These are phyloP conservation scores for Pterophyllum scalare DNA, from an alignment of 2,113 vertebrate genomes.

Conservation along the genomic window DNA sequence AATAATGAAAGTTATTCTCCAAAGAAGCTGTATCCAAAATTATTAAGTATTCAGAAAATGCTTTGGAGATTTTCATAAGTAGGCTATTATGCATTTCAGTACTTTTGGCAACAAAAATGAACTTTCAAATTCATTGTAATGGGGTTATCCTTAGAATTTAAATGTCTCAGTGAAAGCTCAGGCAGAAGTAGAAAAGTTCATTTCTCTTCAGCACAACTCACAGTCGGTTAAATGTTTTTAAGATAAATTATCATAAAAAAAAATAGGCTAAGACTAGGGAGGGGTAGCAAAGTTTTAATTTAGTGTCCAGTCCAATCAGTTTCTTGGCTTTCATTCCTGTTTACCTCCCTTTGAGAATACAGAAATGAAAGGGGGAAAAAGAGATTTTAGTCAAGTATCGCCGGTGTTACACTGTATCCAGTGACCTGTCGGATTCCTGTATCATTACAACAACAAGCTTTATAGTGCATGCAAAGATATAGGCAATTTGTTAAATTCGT, in stretches of 20 bases:
- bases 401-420: not conserved
- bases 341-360: not conserved
- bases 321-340: slow-evolving; percentile 2
- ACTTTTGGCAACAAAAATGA: not conserved
- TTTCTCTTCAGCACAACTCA: not conserved
- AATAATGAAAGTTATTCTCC: not conserved
- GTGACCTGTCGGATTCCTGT: not conserved
- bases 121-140: not conserved
- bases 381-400: not conserved
- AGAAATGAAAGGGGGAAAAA: rapidly evolving
- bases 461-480: not conserved
- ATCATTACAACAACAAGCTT: not conserved
- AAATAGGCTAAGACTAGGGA: not conserved
- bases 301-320: not conserved
- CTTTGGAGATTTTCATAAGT: not conserved
- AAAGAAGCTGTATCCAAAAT: not conserved
- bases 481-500: not conserved
- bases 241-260: not conserved
- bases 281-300: not conserved
- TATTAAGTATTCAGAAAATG: slow-evolving; percentile 4
- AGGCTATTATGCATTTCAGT: not conserved
- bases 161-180: not conserved
- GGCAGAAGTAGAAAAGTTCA: not conserved
- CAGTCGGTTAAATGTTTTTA: not conserved
- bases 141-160: not conserved